Percentiles rank a stretch among this genome's conserved stretches.
Conservation (phyloP, 1,140 invertebrate genomes). For the Heliconius himera region DNA sequence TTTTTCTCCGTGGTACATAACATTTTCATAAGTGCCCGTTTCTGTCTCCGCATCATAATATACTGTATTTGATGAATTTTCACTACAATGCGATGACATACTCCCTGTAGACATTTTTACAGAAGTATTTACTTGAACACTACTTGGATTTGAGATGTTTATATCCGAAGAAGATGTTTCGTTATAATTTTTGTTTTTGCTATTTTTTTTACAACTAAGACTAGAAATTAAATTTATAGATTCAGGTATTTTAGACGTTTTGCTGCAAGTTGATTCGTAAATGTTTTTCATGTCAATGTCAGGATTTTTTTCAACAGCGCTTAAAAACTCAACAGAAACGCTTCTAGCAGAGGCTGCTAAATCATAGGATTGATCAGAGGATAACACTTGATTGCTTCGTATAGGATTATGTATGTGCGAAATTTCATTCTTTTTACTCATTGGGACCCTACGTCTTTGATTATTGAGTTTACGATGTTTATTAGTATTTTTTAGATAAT, state of each 20-base stretch:
- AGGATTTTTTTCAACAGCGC: conserved; percentile 85
- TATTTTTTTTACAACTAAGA: conserved; percentile 80
- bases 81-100: conserved; percentile 77
- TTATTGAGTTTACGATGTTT: conserved; percentile 85
- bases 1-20: conserved; percentile 83
- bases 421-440: conserved; percentile 87
- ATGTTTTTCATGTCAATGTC: conserved; percentile 89
- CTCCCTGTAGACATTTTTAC: conserved; percentile 66
- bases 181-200: conserved; percentile 49
- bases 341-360: conserved; percentile 85
- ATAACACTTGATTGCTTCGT: conserved; percentile 68
- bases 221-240: conserved; percentile 75
- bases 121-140: conserved; percentile 48
- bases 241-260: conserved; percentile 82
- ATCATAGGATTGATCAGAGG: conserved; percentile 78
- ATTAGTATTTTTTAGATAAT: conserved; percentile 79
- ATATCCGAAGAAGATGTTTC: conserved; percentile 52
- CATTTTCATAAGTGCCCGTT: conserved; percentile 71
- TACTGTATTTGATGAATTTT: conserved; percentile 74
- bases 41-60: conserved; percentile 78
- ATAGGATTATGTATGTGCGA: conserved; percentile 91
- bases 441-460: conserved; percentile 82
- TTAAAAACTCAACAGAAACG: conserved; percentile 85
- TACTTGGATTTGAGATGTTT: conserved; percentile 44
- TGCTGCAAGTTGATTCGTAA: conserved; percentile 86